Evolutionary conservation across 2,888 invertebrate species (phyloP), one percentile per base, ranked within the genome.

Genomic region (Melipona bicolor): DNA sequence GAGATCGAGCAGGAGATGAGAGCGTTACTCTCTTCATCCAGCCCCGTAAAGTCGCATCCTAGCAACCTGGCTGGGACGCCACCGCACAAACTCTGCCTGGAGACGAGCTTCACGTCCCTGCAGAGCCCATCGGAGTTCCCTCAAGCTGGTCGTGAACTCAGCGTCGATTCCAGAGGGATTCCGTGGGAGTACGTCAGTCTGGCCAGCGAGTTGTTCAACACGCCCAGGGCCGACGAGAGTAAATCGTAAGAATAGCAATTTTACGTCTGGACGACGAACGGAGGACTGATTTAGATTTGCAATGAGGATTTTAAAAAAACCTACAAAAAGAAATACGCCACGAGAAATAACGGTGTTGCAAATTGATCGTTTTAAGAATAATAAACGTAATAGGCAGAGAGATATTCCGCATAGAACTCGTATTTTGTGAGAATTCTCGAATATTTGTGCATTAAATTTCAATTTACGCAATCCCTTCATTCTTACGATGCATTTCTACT

Each of bases 91-190:
- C 94, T 97, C 67, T 96, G 96, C 91, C 95, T 97, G 83, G 97
- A 97, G 94, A 97, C 97, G 19, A 97, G 97, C 91, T 97, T 97
- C 94, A 97, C 97, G 43, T 97, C 96, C 84, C 94, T 97, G 52
- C 96, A 96, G 91, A 96, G 96, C 89, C 95, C 95, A 2, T 93
- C 94, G 72, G 93, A 94, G 81, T 92, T 93, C 77, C 93, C 93
- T 2, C 93, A 93, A 77, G 91, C 92, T 84, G 91, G 93, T 77
- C 91, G 94, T 43, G 94, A 94, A 86, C 91, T 94, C 82, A 93
- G 94, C 91, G 89, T 94, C 85, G 93, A 95, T 87, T 94, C 94
- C 77, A 91, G 92, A 13, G 94, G 93, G 67, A 89, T 95, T 49
- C 94, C 95, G 71, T 95, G 95, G 95, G 95, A 96, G 85, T 95